Percentiles rank a stretch among this genome's conserved stretches.
Conservation (phyloP, 2,113 vertebrate genomes). For the Thinocorus orbignyianus region DNA sequence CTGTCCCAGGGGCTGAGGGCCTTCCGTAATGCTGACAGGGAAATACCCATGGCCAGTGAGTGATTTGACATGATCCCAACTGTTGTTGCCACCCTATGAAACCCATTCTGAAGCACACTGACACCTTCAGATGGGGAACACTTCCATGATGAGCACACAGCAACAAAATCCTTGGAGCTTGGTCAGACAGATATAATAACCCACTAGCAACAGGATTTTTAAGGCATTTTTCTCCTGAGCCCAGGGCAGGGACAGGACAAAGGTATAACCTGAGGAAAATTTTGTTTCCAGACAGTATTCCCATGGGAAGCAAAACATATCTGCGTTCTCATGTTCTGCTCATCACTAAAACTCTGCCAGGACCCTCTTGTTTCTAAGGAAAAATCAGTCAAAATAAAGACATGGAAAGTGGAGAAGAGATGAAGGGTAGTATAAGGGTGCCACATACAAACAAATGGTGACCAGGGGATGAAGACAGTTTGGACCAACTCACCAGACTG, state of each 20-base stretch:
- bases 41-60: fast-evolving
- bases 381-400: not conserved
- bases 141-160: not conserved
- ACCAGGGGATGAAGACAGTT: not conserved
- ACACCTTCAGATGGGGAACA: fast-evolving
- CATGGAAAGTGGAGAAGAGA: not conserved
- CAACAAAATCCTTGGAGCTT: not conserved
- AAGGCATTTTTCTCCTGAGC: not conserved
- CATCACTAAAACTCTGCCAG: not conserved
- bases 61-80: fast-evolving
- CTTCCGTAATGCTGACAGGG: fast-evolving
- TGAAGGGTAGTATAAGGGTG: not conserved
- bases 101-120: not conserved
- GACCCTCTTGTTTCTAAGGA: not conserved
- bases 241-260: not conserved
- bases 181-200: not conserved
- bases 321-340: not conserved
- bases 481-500: fast-evolving
- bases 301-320: not conserved
- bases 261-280: not conserved
- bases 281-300: not conserved
- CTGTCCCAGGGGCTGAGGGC: not conserved
- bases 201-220: not conserved
- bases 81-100: not conserved
- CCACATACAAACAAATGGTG: not conserved